These are phyloP conservation scores for Calonectris borealis DNA, from an alignment of 2,113 vertebrate genomes.

Conservation along the genomic window DNA sequence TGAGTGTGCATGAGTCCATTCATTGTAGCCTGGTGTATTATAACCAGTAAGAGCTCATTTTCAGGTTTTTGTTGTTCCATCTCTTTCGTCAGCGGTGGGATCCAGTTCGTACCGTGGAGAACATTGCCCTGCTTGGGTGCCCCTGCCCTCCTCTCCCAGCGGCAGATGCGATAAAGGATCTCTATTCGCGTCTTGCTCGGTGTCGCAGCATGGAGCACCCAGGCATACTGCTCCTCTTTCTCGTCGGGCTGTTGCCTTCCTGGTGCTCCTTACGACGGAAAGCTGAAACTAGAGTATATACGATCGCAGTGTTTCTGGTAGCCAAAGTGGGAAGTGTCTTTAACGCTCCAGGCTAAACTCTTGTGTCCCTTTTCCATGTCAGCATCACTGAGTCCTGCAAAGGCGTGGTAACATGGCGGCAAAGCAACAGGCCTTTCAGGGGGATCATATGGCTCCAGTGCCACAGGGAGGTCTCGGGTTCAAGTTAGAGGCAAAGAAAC, in stretches of 20 bases:
- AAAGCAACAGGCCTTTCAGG: neutral
- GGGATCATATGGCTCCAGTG: neutral
- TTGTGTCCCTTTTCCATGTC: neutral
- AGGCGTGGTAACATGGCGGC: neutral
- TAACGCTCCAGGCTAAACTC: neutral
- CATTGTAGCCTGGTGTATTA: neutral
- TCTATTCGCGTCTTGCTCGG: fast-evolving
- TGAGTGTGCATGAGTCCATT: neutral
- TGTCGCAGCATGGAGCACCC: neutral
- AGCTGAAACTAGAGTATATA: neutral
- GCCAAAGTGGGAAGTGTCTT: neutral
- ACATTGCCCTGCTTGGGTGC: neutral
- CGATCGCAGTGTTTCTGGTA: neutral
- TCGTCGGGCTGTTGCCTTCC: neutral
- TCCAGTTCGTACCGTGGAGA: neutral
- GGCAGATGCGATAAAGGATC: neutral
- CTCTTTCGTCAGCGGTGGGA: neutral
- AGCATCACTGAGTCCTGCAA: neutral
- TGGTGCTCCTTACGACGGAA: neutral
- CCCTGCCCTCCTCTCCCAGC: neutral
- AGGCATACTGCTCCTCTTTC: neutral
- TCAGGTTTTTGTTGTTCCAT: fast-evolving
- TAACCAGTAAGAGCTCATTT: neutral
- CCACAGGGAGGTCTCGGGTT: neutral
- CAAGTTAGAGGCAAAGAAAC: neutral